Evolutionary conservation across 2,113 vertebrate species (phyloP), one percentile per base, ranked within the genome.

Genomic region (Nipponia nippon): DNA sequence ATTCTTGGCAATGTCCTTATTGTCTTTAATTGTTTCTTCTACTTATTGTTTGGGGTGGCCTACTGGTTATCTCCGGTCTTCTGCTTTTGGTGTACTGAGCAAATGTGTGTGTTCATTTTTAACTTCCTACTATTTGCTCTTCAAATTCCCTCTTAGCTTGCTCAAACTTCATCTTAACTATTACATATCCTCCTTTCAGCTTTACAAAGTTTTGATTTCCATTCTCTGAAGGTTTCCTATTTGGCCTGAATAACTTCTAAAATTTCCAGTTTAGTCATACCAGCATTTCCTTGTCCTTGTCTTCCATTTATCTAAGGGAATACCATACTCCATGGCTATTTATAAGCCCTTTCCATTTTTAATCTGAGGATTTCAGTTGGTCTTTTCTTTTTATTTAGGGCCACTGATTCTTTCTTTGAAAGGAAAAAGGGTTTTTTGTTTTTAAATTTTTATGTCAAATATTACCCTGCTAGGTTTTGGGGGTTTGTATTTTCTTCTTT

Each of bases 11-110:
- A 58, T 93, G 91, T 87, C 87, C 91, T 90, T 87, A 95, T 14
- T 95, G 95, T 95, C 66, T 88, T 96, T 87, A 96, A 93, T 95
- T 95, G 70, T 82, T 96, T 92, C 70, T 94, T 94, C 62, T 93
- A 1, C 49, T 83, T 71, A 49, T 2, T 53, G 30, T 85, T 95
- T 79, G 81, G 89, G 53, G 52, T 80, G 70, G 58, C 75, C 53
- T 72, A 30, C 40, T 0, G 0, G 2, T 77, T 94, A 42, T 59
- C 58, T 93, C 34, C 3, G 0, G 22, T 83, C 89, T 87, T 88
- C 83, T 75, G 27, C 59, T 95, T 87, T 79, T 80, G 38, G 38
- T 91, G 32, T 82, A 55, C 75, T 76, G 49, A 95, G 62, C 36
- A 89, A 89, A 82, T 79, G 70, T 87, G n/a, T 82, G 12, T 91